Evolutionary conservation across 2,888 invertebrate species (phyloP), one percentile per base, ranked within the genome.

Genomic region (Campoletis raptor): DNA sequence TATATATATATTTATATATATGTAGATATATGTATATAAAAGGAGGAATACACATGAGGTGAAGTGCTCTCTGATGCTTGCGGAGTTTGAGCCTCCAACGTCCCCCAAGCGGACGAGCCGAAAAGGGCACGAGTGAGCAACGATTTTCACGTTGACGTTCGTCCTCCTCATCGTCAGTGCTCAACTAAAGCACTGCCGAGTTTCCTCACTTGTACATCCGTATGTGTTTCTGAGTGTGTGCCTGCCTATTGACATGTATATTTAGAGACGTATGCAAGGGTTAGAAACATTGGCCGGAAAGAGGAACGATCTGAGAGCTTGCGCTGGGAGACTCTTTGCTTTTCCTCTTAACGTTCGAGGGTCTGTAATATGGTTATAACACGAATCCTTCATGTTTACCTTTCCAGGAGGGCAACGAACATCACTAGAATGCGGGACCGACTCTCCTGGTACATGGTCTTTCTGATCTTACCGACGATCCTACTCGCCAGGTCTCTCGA

Each of bases 361-460:
- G 37, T 82, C 69, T 61, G 45, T 82, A 82, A 82, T 69, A 52
- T 30, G 42, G 6, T 85, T 74, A 74, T 79, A 70, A 76, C 52
- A 74, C 24, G 80, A 52, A 83, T 77, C 48, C 76, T 61, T 80
- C 10, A 79, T 82, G 64, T 80, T 85, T 87, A 40, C 57, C 66
- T 84, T 87, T 87, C 7, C 85, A 88, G 88, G 74, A 87, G 88
- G 77, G 86, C 86, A 83, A 72, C 80, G 36, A 91, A 92, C 90
- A 90, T 91, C 89, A 90, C 91, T 90, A 94, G 91, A 91, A 94
- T 94, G 94, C 93, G 94, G 92, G 94, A 94, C 92, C 93, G 94
- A 91, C 93, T 94, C 87, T 94, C 94, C 84, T 94, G 94, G 94
- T 94, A 94, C 91, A 94, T 94, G 94, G 94, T 94, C 89, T 94